Conservation (phyloP, 2,797 vertebrate genomes). For the Oreochromis grahami region DNA sequence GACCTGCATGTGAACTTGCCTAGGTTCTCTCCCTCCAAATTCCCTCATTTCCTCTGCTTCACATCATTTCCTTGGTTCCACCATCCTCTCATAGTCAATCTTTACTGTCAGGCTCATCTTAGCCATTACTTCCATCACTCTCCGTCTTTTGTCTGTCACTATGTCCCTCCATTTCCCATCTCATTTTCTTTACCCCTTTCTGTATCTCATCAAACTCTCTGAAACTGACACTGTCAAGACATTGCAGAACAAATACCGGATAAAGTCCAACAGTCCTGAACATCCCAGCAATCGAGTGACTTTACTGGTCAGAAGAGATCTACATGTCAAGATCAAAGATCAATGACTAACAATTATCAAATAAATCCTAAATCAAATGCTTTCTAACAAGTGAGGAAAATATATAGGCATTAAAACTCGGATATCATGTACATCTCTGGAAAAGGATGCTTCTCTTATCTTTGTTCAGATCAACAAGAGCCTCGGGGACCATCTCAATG, state of each 20-base stretch:
- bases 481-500: neutral
- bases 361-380: neutral
- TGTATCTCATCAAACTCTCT: neutral
- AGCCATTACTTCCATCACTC: slow-evolving; percentile 1
- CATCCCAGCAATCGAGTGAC: neutral
- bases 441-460: slow-evolving; percentile 13
- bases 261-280: neutral
- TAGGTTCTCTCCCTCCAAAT: neutral
- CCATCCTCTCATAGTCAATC: neutral
- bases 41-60: neutral
- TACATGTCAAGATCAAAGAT: neutral
- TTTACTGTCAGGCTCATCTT: neutral
- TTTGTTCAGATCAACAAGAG: slow-evolving; percentile 22
- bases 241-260: neutral
- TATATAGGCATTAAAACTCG: neutral
- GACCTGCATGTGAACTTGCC: neutral
- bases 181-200: neutral
- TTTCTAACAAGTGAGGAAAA: neutral
- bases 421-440: neutral
- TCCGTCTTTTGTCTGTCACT: neutral
- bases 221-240: neutral
- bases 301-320: neutral
- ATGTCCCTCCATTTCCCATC: neutral
- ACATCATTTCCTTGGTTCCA: neutral
- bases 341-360: neutral